Conservation (phyloP, 2,797 vertebrate species). For the Jordanella pulchra region DNA sequence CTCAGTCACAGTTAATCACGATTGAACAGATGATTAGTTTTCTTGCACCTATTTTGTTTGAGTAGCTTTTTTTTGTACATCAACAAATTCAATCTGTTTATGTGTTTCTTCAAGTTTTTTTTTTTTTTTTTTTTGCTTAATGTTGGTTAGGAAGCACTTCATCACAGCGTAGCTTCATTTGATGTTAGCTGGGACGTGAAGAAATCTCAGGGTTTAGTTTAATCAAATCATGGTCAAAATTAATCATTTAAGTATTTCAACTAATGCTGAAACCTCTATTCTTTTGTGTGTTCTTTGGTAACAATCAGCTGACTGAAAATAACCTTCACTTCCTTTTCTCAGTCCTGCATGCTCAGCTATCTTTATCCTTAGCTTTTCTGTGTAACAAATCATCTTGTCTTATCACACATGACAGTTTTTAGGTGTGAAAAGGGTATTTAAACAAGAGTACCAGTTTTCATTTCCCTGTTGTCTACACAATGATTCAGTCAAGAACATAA, state of each 20-base stretch:
- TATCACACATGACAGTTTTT: neutral
- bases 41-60: neutral
- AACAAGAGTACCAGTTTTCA: neutral
- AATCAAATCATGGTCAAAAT: neutral
- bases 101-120: too few relatives aligned
- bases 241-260: neutral
- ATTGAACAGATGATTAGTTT: neutral
- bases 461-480: neutral
- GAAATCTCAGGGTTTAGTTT: neutral
- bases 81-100: too few relatives aligned
- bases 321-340: constrained; percentile 24
- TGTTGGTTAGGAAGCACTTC: neutral
- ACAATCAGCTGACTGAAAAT: constrained; percentile 59
- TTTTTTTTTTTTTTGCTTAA: too few relatives aligned
- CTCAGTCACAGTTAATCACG: neutral
- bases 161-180: neutral
- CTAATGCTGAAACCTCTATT: neutral
- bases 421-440: neutral
- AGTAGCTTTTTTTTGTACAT: neutral
- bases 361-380: constrained; percentile 1
- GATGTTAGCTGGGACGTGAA: neutral
- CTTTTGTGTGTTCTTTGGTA: constrained; percentile 18
- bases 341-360: constrained; percentile 32
- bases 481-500: neutral
- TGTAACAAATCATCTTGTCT: neutral